Percentiles rank a stretch among this genome's conserved stretches.
Conservation (phyloP, 2,797 vertebrate genomes). For the Diceros bicornis region DNA sequence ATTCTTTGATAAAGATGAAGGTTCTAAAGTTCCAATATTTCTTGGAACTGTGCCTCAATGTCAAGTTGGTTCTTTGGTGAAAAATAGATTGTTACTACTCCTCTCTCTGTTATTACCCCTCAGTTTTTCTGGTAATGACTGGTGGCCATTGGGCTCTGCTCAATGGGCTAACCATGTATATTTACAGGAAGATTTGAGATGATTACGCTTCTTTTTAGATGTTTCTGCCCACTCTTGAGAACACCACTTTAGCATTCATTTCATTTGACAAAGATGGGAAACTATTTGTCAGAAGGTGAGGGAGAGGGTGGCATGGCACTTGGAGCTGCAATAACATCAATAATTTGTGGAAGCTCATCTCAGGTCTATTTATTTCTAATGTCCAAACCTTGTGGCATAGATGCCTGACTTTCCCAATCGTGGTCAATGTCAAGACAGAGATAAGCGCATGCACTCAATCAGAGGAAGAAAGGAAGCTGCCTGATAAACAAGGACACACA, state of each 20-base stretch:
- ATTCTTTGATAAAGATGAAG: background rate
- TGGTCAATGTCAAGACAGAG: constrained; percentile 47
- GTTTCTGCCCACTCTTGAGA: background rate
- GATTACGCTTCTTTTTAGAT: background rate
- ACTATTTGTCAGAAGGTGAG: background rate
- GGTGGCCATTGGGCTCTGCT: background rate
- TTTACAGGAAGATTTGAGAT: background rate
- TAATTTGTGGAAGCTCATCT: background rate
- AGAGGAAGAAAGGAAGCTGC: background rate
- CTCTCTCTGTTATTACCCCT: background rate
- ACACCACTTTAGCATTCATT: background rate
- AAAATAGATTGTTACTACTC: background rate
- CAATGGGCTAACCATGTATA: background rate
- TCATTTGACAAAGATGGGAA: constrained; percentile 21
- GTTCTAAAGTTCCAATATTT: background rate
- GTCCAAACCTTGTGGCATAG: background rate
- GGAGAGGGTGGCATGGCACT: background rate
- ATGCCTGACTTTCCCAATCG: background rate
- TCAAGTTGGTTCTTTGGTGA: background rate
- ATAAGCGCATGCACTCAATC: background rate
- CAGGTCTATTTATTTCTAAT: background rate
- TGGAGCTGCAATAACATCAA: background rate
- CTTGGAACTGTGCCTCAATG: background rate
- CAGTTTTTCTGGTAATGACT: background rate
- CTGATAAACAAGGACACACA: background rate